A percentile compares a stretch with the other conserved stretches of the same genome.
Conservation (phyloP, 53 echinoderm and acorn worm species). For the Antedon mediterranea region DNA sequence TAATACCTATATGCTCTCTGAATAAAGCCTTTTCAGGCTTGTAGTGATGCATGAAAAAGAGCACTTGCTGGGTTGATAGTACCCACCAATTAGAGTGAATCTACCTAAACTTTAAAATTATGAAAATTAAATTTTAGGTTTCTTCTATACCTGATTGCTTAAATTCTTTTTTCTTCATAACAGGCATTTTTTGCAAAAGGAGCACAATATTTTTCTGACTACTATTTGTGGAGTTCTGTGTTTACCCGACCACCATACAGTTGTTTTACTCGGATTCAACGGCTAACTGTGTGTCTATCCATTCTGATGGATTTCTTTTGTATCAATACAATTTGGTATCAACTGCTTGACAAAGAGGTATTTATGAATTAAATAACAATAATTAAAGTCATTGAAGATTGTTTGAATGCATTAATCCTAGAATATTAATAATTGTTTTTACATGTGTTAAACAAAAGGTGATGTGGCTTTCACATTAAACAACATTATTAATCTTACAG, state of each 20-base stretch:
- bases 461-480: no score
- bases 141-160: background rate
- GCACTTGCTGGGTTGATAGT: no score
- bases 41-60: no score
- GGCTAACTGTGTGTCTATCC: constrained; percentile 63
- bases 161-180: background rate
- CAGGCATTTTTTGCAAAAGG: constrained; percentile 88
- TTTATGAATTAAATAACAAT: background rate
- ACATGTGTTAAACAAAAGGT: no score
- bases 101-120: background rate
- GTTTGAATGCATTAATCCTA: no score
- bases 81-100: no score
- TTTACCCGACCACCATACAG: constrained; percentile 90
- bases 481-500: no score
- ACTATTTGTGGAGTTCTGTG: constrained; percentile 94
- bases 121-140: background rate
- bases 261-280: constrained; percentile 74
- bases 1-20: no score
- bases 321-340: constrained; percentile 79
- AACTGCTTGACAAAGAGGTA: constrained; percentile 61
- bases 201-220: constrained; percentile 92
- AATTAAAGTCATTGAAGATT: no score
- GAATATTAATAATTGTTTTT: no score
- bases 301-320: constrained; percentile 83
- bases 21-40: no score